Evolutionary conservation across 2,888 invertebrate genomes (phyloP).

Genomic region (Lasioglossum calceatum): DNA sequence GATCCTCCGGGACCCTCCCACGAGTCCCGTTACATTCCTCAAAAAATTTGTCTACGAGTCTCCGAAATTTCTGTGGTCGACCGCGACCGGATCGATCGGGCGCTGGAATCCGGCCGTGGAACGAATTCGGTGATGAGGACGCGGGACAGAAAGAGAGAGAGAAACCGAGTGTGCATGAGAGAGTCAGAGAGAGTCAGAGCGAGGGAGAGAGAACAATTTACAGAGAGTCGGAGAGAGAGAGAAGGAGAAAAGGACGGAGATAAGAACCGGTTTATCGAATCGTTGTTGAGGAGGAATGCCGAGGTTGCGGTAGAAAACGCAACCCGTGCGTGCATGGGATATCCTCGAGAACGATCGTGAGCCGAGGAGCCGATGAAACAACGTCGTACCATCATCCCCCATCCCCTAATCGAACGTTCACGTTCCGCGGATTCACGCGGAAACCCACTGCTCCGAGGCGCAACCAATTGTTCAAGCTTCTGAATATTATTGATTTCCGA

Average conservation of each 20-base stretch:
- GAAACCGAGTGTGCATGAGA: not conserved
- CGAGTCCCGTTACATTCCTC: conserved; percentile 19
- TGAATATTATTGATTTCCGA: conserved; percentile 31
- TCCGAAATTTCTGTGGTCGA: conserved; percentile 11
- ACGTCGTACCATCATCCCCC: not conserved
- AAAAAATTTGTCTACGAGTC: not conserved
- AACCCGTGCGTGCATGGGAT: not conserved
- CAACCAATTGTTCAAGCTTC: conserved; percentile 18
- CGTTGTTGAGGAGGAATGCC: conserved; percentile 34
- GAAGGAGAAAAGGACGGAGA: conserved; percentile 23
- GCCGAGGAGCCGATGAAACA: conserved; percentile 4
- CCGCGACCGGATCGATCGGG: conserved; percentile 11
- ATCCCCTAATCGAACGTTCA: not conserved
- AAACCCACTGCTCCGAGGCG: not conserved
- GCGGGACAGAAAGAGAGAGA: not conserved
- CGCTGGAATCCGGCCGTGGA: conserved; percentile 34
- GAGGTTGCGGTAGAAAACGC: conserved; percentile 26
- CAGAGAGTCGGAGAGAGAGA: not conserved
- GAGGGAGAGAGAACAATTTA: not conserved
- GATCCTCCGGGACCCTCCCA: not conserved
- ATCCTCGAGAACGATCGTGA: not conserved
- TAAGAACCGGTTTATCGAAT: conserved; percentile 63
- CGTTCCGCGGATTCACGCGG: conserved; percentile 15
- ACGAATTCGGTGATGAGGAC: conserved; percentile 4
- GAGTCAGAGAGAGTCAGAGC: too few species aligned